Evolutionary conservation across 2,113 vertebrate species (phyloP).

Genomic region (Tupaia chinensis): DNA sequence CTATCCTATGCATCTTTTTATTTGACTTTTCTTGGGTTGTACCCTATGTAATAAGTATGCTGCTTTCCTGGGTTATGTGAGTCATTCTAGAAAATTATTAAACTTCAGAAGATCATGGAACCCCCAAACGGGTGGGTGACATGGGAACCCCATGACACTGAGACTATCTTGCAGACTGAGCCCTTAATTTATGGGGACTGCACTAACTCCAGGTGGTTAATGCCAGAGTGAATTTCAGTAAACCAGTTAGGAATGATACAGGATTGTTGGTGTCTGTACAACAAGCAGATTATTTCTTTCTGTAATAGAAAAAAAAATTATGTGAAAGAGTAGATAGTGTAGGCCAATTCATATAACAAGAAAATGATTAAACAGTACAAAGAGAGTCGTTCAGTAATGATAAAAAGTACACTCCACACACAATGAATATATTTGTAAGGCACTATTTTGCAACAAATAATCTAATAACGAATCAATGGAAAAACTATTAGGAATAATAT

Average conservation of each 20-base stretch:
- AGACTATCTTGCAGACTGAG: background rate
- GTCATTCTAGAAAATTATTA: background rate
- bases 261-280: background rate
- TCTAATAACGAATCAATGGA: slow-evolving; percentile 36
- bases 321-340: background rate
- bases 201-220: background rate
- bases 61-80: background rate
- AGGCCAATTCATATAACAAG: background rate
- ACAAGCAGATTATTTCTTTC: background rate
- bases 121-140: background rate
- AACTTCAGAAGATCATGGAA: background rate
- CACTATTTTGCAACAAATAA: slow-evolving; percentile 19
- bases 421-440: slow-evolving; percentile 11
- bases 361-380: slow-evolving; percentile 37
- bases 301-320: background rate
- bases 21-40: background rate
- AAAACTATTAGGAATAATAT: slow-evolving; percentile 41
- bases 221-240: background rate
- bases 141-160: background rate
- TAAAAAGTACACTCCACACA: background rate
- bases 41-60: background rate
- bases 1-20: background rate
- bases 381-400: slow-evolving; percentile 4
- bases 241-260: background rate
- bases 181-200: background rate